phyloP scores from a whole-genome alignment of 2,113 vertebrate species.

The Scytalopus superciliaris region DNA sequence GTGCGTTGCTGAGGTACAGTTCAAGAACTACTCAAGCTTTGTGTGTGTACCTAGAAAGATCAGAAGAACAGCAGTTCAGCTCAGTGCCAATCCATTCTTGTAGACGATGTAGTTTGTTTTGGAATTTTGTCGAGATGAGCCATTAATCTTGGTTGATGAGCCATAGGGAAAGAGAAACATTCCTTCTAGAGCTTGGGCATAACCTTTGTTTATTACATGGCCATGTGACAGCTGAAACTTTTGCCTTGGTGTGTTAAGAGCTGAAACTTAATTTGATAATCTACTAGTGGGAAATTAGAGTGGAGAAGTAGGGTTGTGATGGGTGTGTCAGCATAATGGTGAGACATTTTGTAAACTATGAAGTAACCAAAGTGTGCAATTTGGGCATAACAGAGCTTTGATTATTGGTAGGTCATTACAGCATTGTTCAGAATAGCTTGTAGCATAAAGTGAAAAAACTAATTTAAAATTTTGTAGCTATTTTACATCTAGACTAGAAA shows the following conservation, averaged over 20 bases:
- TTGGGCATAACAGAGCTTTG: neutral
- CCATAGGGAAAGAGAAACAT: neutral
- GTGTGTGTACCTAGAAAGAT: neutral
- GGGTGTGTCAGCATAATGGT: neutral
- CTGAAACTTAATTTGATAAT: neutral
- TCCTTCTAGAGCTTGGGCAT: neutral
- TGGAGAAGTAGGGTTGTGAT: neutral
- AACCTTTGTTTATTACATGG: neutral
- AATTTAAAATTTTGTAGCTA: neutral
- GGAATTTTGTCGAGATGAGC: neutral
- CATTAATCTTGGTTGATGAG: neutral
- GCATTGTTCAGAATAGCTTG: neutral
- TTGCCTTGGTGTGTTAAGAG: neutral
- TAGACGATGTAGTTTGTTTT: neutral
- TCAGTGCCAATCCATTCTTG: rapidly evolving
- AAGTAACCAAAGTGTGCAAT: neutral
- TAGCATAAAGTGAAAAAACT: neutral
- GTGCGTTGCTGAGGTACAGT: slow-evolving; percentile 92
- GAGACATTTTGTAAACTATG: neutral
- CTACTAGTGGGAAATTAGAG: neutral
- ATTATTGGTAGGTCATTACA: neutral
- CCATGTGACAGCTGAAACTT: neutral
- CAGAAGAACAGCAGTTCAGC: neutral
- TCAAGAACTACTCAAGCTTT: neutral
- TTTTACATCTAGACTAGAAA: neutral